phyloP scores from a whole-genome alignment of 2,797 vertebrate species.

The Pygocentrus nattereri region DNA sequence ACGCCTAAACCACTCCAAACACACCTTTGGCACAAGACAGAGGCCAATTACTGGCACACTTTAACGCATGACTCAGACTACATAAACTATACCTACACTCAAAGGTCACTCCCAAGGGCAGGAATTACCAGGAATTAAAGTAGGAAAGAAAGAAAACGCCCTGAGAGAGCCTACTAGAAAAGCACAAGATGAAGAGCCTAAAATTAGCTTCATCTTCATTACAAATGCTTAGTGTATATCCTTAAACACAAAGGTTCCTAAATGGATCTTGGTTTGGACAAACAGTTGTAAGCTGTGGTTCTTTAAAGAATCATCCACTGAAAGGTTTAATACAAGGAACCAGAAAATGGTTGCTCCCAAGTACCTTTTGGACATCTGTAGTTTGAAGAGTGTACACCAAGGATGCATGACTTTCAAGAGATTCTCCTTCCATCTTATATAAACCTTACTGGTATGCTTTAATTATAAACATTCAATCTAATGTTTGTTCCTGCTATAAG shows the following conservation, averaged over 20 bases:
- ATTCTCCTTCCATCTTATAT: neutral
- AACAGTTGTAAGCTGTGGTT: neutral
- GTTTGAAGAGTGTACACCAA: no score
- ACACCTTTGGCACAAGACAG: slow-evolving; percentile 41
- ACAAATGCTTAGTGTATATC: neutral
- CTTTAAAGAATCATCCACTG: no score
- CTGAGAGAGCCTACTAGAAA: slow-evolving; percentile 11
- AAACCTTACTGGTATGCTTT: neutral
- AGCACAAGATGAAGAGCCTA: neutral
- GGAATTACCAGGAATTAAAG: slow-evolving; percentile 6
- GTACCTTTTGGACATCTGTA: neutral
- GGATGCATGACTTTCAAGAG: neutral
- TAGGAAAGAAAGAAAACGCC: slow-evolving; percentile 16
- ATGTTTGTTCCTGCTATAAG: neutral
- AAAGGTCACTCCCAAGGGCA: slow-evolving; percentile 33
- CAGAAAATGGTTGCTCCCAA: neutral
- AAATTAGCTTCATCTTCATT: slow-evolving; percentile 12
- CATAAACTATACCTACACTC: slow-evolving; percentile 41
- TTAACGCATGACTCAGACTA: slow-evolving; percentile 32
- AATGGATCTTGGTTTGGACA: neutral
- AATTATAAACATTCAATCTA: neutral
- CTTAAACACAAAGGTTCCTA: neutral
- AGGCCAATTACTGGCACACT: slow-evolving; percentile 44
- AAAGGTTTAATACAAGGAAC: no score
- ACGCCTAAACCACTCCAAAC: slow-evolving; percentile 51